A percentile compares a stretch with the other conserved stretches of the same genome.
These are phyloP conservation scores for Irena cyanogastra DNA, from an alignment of 2,113 vertebrate species.

Conservation along the genomic window DNA sequence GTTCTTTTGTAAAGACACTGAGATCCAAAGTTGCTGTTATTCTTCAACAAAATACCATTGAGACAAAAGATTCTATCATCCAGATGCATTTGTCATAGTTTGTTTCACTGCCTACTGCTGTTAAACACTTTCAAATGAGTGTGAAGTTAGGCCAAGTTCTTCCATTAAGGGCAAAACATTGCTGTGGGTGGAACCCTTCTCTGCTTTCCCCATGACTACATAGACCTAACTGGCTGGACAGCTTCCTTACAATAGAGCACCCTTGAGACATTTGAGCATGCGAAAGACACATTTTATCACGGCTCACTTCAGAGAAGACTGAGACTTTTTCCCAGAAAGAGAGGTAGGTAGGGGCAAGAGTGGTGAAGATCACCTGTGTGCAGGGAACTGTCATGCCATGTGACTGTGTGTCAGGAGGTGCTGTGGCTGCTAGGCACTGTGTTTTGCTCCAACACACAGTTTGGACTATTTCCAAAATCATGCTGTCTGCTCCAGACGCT, in stretches of 20 bases:
- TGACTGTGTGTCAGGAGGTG: not conserved
- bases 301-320: not conserved
- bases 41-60: not conserved
- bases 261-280: not conserved
- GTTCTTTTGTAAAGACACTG: not conserved
- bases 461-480: not conserved
- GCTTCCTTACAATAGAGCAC: slow-evolving; percentile 10
- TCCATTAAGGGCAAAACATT: not conserved
- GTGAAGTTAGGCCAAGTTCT: not conserved
- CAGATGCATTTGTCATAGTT: slow-evolving; percentile 20
- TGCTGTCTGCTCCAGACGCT: not conserved
- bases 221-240: slow-evolving; percentile 21
- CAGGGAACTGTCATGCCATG: not conserved
- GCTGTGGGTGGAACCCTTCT: not conserved
- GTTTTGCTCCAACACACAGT: not conserved
- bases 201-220: not conserved
- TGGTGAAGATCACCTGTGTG: not conserved
- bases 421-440: not conserved
- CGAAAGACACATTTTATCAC: not conserved
- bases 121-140: not conserved
- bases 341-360: not conserved
- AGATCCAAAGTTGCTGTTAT: not conserved
- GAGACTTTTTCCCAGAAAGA: not conserved
- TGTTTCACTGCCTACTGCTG: not conserved
- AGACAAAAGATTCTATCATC: not conserved